These are phyloP conservation scores for Lemur catta DNA, from an alignment of 2,797 vertebrate genomes.

Conservation along the genomic window DNA sequence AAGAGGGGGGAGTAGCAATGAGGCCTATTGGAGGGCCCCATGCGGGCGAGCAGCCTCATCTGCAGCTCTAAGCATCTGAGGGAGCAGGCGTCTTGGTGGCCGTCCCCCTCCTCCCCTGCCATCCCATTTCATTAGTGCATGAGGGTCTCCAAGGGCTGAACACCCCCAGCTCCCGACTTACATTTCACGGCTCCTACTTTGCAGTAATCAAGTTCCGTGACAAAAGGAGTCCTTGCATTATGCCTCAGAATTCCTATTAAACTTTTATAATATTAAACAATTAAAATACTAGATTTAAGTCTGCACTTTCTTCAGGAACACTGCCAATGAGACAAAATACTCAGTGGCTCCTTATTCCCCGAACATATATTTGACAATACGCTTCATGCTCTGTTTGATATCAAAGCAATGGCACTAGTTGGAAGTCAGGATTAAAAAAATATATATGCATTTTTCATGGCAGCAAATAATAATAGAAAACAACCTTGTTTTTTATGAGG, in stretches of 20 bases:
- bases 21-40: neutral
- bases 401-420: slow-evolving; percentile 71
- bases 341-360: slow-evolving; percentile 76
- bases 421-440: slow-evolving; percentile 69
- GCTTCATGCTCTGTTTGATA: slow-evolving; percentile 80
- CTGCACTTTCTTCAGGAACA: slow-evolving; percentile 74
- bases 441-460: slow-evolving; percentile 78
- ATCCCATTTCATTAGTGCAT: neutral
- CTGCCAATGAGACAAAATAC: slow-evolving; percentile 81
- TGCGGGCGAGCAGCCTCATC: neutral
- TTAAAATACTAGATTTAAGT: slow-evolving; percentile 80
- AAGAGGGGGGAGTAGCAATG: neutral
- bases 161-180: neutral
- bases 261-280: slow-evolving; percentile 80
- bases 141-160: neutral
- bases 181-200: neutral
- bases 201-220: slow-evolving; percentile 63
- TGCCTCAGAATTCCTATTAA: slow-evolving; percentile 63
- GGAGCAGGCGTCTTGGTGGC: neutral
- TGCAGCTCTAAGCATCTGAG: neutral
- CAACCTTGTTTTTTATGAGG: slow-evolving; percentile 79
- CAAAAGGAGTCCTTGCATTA: slow-evolving; percentile 72
- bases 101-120: too few species aligned
- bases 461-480: slow-evolving; percentile 76
- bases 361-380: slow-evolving; percentile 81